These are phyloP conservation scores for Rousettus leschenaultii DNA, from an alignment of 2,113 vertebrate species.

Conservation along the genomic window DNA sequence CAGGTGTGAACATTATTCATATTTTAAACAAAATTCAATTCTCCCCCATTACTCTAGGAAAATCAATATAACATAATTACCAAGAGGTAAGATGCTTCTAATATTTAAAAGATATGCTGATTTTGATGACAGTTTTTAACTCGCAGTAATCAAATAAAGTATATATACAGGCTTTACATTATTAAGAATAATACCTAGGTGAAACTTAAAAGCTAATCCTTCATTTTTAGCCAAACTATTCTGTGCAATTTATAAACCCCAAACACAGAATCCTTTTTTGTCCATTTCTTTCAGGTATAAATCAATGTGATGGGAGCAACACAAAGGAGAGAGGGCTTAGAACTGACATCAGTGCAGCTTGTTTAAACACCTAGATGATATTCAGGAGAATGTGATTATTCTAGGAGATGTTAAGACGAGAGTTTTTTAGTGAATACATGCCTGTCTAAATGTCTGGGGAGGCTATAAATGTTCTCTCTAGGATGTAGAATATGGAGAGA, in stretches of 20 bases:
- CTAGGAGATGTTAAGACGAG: background rate
- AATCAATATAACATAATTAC: slow-evolving; percentile 65
- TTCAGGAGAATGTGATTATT: background rate
- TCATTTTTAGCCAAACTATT: slow-evolving; percentile 50
- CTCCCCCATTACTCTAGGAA: slow-evolving; percentile 52
- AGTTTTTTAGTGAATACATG: background rate
- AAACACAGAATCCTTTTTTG: slow-evolving; percentile 43
- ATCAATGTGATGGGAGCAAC: background rate
- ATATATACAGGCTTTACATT: slow-evolving; percentile 50
- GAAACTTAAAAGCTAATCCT: slow-evolving; percentile 46
- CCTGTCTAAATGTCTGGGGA: background rate
- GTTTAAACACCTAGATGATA: background rate
- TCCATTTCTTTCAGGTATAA: slow-evolving; percentile 59
- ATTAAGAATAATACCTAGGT: slow-evolving; percentile 46
- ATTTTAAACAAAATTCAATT: slow-evolving; percentile 75
- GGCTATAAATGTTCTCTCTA: background rate
- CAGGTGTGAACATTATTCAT: slow-evolving; percentile 74
- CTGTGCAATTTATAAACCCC: slow-evolving; percentile 51
- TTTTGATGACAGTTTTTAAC: slow-evolving; percentile 52
- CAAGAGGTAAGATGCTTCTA: slow-evolving; percentile 48
- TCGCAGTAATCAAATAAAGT: background rate
- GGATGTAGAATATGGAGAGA: background rate
- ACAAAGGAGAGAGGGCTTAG: background rate
- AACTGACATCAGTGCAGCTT: background rate
- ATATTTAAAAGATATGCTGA: slow-evolving; percentile 60